A percentile compares a stretch with the other conserved stretches of the same genome.
Evolutionary conservation across 2,113 vertebrate species (phyloP).

Genomic region (Urocolius indicus): DNA sequence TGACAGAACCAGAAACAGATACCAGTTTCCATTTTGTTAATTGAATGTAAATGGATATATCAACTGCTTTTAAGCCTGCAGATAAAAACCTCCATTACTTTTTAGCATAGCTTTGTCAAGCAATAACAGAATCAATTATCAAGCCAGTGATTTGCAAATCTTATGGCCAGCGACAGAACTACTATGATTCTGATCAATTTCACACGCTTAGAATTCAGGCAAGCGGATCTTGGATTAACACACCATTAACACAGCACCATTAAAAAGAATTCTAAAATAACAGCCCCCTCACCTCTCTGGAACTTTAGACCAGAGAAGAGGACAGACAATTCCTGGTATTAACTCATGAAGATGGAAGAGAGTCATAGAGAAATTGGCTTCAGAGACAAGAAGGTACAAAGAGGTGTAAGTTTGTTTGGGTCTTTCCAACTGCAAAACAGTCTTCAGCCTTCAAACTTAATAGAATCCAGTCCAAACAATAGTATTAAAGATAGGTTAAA

Average conservation of each 20-base stretch:
- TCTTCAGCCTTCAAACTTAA: neutral
- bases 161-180: neutral
- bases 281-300: neutral
- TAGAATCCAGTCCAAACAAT: neutral
- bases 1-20: neutral
- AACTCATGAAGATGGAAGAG: neutral
- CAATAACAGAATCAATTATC: neutral
- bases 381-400: neutral
- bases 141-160: neutral
- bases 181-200: neutral
- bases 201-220: neutral
- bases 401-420: neutral
- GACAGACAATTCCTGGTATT: neutral
- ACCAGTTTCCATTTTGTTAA: neutral
- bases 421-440: neutral
- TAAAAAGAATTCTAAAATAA: neutral
- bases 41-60: neutral
- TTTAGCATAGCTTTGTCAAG: neutral
- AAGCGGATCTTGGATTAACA: neutral
- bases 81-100: neutral
- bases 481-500: neutral
- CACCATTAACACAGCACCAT: neutral
- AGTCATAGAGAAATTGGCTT: neutral
- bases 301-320: neutral
- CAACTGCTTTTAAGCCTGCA: neutral